phyloP scores from a whole-genome alignment of 2,888 invertebrate species.

The Dryadula phaetusa region DNA sequence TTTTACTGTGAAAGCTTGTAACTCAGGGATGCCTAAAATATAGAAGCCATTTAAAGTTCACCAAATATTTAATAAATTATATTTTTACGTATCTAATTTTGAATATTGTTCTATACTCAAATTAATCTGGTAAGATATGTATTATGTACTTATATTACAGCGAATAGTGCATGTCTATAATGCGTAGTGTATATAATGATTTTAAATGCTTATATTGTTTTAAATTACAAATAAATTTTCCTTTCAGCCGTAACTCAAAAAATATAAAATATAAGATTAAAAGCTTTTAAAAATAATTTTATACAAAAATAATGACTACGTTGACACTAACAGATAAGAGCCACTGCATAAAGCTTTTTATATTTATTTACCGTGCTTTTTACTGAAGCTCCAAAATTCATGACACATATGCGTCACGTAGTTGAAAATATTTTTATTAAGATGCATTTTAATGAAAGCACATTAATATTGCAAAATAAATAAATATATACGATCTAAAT shows the following conservation, averaged over 20 bases:
- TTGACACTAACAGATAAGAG: neutral
- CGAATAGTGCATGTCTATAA: too few species aligned
- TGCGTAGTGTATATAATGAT: too few species aligned
- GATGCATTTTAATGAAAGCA: neutral
- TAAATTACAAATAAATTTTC: too few species aligned
- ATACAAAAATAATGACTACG: slow-evolving; percentile 2
- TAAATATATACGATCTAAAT: too few species aligned
- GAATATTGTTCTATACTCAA: neutral
- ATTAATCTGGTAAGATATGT: neutral
- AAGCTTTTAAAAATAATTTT: neutral
- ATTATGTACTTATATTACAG: too few species aligned
- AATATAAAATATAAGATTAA: neutral
- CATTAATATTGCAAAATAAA: too few species aligned
- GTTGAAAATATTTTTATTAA: neutral
- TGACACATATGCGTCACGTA: neutral
- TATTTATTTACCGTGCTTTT: slow-evolving; percentile 8
- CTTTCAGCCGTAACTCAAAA: too few species aligned
- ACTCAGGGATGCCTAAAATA: neutral
- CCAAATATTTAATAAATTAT: neutral
- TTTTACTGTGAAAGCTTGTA: slow-evolving; percentile 14
- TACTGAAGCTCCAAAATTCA: neutral
- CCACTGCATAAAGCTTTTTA: neutral
- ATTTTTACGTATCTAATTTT: neutral
- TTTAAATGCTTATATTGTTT: too few species aligned
- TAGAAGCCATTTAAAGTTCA: neutral